Evolutionary conservation across 2,888 invertebrate species (phyloP), one percentile per base, ranked within the genome.

Genomic region (Andrena flavipes): DNA sequence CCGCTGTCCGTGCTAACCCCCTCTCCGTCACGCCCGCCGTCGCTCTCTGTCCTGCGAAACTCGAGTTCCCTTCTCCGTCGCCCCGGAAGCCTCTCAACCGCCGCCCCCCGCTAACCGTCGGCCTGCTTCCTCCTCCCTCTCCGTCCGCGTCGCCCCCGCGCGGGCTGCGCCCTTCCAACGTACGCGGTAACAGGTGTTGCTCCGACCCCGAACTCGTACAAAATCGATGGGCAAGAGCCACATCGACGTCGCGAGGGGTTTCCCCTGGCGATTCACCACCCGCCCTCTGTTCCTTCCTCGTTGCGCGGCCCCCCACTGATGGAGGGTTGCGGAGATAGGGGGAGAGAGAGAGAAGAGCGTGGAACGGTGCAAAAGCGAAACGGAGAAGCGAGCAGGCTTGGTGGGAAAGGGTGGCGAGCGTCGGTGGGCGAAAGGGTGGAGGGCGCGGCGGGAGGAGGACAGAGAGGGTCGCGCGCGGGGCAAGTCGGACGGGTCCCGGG

Each of bases 111-210:
- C n/a, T n/a, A n/a, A n/a, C 63, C 30, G 10, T 26, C 64, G 16
- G 51, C 54, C 23, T 20, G n/a, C 30, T 30, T 20, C 54, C 16
- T 62, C 35, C 67, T 30, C 30, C 16, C 33, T 49, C 59, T 54
- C 7, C n/a, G 54, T 29, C 71, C 20, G 16, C 79, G 76, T 51
- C 49, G 26, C 35, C 30, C 42, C 54, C 16, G 35, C 70, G 29
- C 54, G 30, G 59, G 42, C 70, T 51, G 30, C 74, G 64, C 65
- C 67, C 62, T 80, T 65, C 84, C 89, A 85, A 87, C 84, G 89
- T 82, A 88, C 84, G 91, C 92, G 92, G 93, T 93, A 93, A 93
- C 93, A 93, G 93, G 93, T 93, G 93, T 93, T 93, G 91, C 92
- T 92, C 91, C 90, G 85, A 87, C 86, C 78, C 88, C 84, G 87